Evolutionary conservation across 2,797 vertebrate genomes (phyloP).

Genomic region (Sebastes paucispinis): DNA sequence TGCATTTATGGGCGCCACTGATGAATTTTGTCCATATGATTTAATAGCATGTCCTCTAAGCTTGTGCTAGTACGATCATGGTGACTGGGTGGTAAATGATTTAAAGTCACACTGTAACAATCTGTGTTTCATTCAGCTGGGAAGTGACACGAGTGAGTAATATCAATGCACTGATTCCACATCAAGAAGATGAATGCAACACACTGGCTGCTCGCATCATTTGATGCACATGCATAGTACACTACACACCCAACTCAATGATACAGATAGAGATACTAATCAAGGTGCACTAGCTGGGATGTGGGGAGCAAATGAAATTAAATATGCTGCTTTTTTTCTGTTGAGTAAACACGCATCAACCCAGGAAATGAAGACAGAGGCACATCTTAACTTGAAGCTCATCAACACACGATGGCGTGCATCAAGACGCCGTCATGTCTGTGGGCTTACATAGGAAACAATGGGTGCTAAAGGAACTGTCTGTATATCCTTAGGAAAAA

Average conservation of each 20-base stretch:
- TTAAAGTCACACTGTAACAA: not conserved
- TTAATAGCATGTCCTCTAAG: not conserved
- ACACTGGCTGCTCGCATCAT: not conserved
- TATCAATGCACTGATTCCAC: not conserved
- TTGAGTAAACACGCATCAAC: not conserved
- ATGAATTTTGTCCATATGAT: conserved; percentile 1
- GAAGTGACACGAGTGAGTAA: not conserved
- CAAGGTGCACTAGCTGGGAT: not conserved
- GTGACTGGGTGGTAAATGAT: not conserved
- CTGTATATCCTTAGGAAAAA: too few species aligned
- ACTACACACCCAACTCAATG: not conserved
- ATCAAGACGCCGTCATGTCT: not conserved
- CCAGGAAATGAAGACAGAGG: not conserved
- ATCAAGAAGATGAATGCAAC: not conserved
- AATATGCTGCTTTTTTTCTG: not conserved
- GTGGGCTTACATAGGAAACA: not conserved
- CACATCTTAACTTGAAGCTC: not conserved
- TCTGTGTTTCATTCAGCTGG: not conserved
- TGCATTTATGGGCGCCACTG: conserved; percentile 2
- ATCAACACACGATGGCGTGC: not conserved
- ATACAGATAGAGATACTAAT: not conserved
- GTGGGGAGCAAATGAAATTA: not conserved
- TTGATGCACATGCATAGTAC: not conserved
- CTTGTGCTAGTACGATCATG: not conserved
- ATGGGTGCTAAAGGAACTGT: not conserved